Base-by-base conservation (phyloP, 2,888 invertebrate species). In the Druceiella hillmani region DNA sequence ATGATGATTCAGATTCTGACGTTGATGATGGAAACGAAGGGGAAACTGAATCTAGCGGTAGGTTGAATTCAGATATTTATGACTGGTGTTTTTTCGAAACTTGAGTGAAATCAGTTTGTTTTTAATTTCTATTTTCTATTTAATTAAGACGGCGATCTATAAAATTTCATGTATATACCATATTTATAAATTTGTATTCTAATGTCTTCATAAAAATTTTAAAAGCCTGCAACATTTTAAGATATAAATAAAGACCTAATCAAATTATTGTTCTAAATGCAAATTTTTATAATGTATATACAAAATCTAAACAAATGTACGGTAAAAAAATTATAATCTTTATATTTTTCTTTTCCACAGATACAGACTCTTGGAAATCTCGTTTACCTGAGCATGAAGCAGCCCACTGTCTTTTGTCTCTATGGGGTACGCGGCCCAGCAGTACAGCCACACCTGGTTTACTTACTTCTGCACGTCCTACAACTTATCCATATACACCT, bases 371-470 rank as follows among this genome's bases (percentile, higher is more conserved):
- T 49, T 79, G 77, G 43, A 83, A 78, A 54, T 78, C 81, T 5
- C 68, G 82, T n/a, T 63, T 83, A 46, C 81, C 81, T 51, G 90
- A 90, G 59, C 87, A 88, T 51, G 90, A 90, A 65, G 89, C 89
- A 4, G 90, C 89, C 0, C 83, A 85, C 50, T 84, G 89, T 55
- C 64, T 91, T 40, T 61, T 91, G 25, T 86, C 87, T 20, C 64
- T 91, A 28, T 81, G 83, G 3, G 82, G 75, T 13, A 66, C 70
- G 51, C 68, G 76, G 27, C 74, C 76, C 4, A 66, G 75, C 2
- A 60, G 65, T 3, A 61, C 66, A 6, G 59, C 66, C 34, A 64
- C 74, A 2, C 74, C 79, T 1, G 75, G 78, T 3, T 59, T 76
- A 3, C 61, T 78, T 26, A 76, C 78, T n/a, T 66, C 73, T 28